Base-by-base conservation (phyloP, 37 sponge, comb jelly and placozoan genomes). In the Geodia barretti region DNA sequence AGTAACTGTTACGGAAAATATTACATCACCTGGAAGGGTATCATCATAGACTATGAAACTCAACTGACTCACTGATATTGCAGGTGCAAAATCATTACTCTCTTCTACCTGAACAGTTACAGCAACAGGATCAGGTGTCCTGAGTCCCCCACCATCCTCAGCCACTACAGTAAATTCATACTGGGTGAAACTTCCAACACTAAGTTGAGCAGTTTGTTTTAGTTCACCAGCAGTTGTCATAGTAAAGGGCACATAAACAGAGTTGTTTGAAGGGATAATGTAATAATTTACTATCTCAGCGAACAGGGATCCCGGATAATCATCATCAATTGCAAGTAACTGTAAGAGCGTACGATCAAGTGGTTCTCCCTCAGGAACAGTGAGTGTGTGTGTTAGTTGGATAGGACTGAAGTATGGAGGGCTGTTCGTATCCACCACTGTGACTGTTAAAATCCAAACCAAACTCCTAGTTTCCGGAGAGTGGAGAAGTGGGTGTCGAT, bases 111-210 rank as follows among this genome's bases (percentile, higher is more conserved):
- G 24, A 29, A 89, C 64, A 3, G 66, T 79, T n/a, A 89, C 71
- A n/a, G 80, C 84, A 8, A 84, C 64, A 29, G 86, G 66, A 63
- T 71, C 58, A 1, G 64, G 64, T 23, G 86, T 72, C 23, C 21
- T 70, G 34, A 87, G 47, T 31, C 87, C 87, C 34, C 88, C 84
- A 72, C 82, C 84, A 83, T 91, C 92, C 28, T 59, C 54, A 32
- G 92, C 92, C 36, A 79, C 72, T 8, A 91, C 43, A 47, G 47
- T 62, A 62, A 91, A 86, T 2, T 68, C 76, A 74, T 84, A 84
- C 33, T 64, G 68, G 29, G 17, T 19, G 25, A 59, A 70, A n/a
- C 41, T 64, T 34, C 25, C n/a, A 35, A 77, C 87, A 71, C 77
- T 82, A 21, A 84, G 84, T 41, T 77, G 72, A 11, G 11, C 71